Conservation (phyloP, 1,140 invertebrate species). For the Vanessa atalanta region DNA sequence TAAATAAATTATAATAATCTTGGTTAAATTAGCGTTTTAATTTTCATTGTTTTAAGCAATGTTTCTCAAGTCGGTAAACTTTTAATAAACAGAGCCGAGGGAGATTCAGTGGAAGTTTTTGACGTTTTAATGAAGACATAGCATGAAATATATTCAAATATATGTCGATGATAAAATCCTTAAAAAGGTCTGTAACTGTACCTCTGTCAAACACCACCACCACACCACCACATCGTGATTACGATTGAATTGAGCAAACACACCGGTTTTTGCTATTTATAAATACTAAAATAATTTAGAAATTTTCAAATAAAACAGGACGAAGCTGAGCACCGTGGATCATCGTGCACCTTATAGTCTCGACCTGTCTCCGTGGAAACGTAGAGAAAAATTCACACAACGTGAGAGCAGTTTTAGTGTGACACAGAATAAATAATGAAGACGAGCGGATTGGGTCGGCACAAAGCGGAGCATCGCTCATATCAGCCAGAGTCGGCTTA, state of each 20-base stretch:
- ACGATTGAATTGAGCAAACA: too few relatives aligned
- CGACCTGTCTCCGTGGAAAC: neutral
- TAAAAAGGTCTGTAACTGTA: too few relatives aligned
- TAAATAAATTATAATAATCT: slow-evolving; percentile 40
- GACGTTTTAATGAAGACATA: slow-evolving; percentile 1
- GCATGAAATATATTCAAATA: neutral
- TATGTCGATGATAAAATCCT: neutral
- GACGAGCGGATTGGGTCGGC: slow-evolving; percentile 36
- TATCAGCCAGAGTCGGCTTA: slow-evolving; percentile 41
- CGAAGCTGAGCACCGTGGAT: too few relatives aligned
- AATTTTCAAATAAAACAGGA: too few relatives aligned
- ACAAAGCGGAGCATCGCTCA: slow-evolving; percentile 41
- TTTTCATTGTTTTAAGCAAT: slow-evolving; percentile 38
- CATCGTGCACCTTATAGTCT: neutral
- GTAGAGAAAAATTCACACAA: slow-evolving; percentile 10
- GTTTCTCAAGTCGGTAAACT: slow-evolving; percentile 36
- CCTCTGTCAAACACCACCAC: too few relatives aligned
- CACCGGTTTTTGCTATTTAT: too few relatives aligned
- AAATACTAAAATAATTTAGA: too few relatives aligned
- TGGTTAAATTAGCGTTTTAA: slow-evolving; percentile 39
- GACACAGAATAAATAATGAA: slow-evolving; percentile 44
- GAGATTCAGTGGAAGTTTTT: slow-evolving; percentile 32
- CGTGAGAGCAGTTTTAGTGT: slow-evolving; percentile 30
- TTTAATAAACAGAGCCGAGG: slow-evolving; percentile 38
- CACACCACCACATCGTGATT: too few relatives aligned